Conservation (phyloP, 2,888 invertebrate species). For the Bellardia pandia region DNA sequence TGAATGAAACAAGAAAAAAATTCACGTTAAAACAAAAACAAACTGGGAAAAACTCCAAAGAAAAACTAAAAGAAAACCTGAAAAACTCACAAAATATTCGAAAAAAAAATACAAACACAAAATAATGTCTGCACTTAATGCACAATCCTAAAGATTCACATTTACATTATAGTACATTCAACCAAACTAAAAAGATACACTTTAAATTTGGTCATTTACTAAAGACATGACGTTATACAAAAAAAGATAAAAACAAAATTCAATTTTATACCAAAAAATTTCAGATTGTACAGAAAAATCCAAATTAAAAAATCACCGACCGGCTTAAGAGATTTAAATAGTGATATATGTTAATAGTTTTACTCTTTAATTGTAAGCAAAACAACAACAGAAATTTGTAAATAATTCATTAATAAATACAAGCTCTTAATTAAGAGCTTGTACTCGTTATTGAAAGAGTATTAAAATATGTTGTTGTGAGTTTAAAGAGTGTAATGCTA, state of each 20-base stretch:
- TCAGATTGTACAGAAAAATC: slow-evolving; percentile 39
- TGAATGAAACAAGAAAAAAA: slow-evolving; percentile 29
- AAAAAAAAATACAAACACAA: slow-evolving; percentile 6
- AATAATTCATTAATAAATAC: not conserved
- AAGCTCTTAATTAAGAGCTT: not conserved
- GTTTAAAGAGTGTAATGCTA: too few relatives aligned
- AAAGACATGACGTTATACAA: slow-evolving; percentile 29
- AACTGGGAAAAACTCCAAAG: slow-evolving; percentile 22
- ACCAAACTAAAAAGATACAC: slow-evolving; percentile 25
- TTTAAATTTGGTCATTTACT: slow-evolving; percentile 62
- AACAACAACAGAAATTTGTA: not conserved
- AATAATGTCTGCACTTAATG: slow-evolving; percentile 48
- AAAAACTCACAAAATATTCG: slow-evolving; percentile 23
- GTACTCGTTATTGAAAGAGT: not conserved
- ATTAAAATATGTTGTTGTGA: not conserved
- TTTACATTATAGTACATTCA: not conserved
- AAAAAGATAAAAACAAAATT: slow-evolving; percentile 29
- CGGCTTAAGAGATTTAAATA: slow-evolving; percentile 20
- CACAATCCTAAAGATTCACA: slow-evolving; percentile 35
- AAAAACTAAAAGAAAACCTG: slow-evolving; percentile 35
- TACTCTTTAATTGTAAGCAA: slow-evolving; percentile 17
- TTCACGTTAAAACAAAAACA: slow-evolving; percentile 15
- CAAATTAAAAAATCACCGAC: not conserved
- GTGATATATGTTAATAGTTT: not conserved
- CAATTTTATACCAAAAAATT: slow-evolving; percentile 20